Evolutionary conservation across 2,888 invertebrate genomes (phyloP).

Genomic region (Drosophila anomalata): DNA sequence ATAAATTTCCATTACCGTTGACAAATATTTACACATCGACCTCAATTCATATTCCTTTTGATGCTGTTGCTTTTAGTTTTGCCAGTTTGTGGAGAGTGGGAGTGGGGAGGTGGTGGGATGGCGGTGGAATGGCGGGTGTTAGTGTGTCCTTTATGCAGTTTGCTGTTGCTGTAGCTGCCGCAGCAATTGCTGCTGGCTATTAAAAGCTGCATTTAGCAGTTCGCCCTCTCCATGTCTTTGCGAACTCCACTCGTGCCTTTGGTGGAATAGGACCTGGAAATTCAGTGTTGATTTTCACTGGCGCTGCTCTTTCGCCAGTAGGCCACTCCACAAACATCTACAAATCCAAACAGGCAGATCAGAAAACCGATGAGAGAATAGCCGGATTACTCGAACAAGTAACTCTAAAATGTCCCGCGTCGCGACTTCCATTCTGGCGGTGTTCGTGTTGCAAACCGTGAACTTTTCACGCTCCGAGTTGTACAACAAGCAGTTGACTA

Average conservation of each 20-base stretch:
- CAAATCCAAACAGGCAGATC: conserved; percentile 9
- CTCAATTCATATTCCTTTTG: conserved; percentile 80
- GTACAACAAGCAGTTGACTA: conserved; percentile 84
- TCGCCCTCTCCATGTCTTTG: conserved; percentile 6
- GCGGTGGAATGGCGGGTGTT: background rate
- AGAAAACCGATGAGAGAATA: conserved; percentile 26
- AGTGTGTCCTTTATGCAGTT: conserved; percentile 32
- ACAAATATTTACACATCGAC: conserved; percentile 82
- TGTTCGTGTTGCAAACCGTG: conserved; percentile 11
- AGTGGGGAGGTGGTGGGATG: background rate
- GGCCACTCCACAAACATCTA: background rate
- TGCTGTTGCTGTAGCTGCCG: conserved; percentile 28
- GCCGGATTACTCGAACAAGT: conserved; percentile 19
- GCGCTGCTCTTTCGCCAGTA: background rate
- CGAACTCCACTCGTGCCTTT: conserved; percentile 10
- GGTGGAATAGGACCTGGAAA: background rate
- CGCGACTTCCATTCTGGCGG: conserved; percentile 7
- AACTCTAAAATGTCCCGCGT: conserved; percentile 56
- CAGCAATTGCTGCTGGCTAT: conserved; percentile 45
- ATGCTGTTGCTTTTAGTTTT: conserved; percentile 77
- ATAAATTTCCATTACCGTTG: conserved; percentile 81
- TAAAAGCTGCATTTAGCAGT: conserved; percentile 48
- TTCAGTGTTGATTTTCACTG: conserved; percentile 1
- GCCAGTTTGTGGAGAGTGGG: conserved; percentile 21
- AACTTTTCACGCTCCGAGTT: conserved; percentile 5